Evolutionary conservation across 1,140 invertebrate genomes (phyloP), one percentile per base, ranked within the genome.

Genomic region (Drosophila willistoni): DNA sequence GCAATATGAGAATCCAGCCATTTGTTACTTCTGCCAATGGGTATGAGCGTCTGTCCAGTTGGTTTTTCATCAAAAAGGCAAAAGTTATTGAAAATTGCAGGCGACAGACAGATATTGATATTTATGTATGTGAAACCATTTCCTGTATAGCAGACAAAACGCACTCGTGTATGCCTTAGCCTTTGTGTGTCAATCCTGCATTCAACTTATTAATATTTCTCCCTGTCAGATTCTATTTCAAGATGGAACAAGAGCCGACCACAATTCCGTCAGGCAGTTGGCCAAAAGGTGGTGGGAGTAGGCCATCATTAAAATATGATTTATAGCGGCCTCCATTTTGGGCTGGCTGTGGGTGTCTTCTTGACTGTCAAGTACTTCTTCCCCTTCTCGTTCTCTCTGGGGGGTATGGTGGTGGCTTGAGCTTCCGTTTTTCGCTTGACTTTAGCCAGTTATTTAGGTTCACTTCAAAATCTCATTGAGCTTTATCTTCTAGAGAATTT

Each of bases 291-390:
- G 44, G 44, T 51, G 2, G 44, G 44, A 22, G 44, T 51, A 51
- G 44, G 17, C 71, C 82, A 85, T 85, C 83, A 86, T 86, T 86
- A 86, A 87, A 86, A 86, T 83, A 86, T 86, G 83, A 86, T 86
- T 86, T 86, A 86, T 86, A 73, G 73, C 70, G 54, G 68, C 66
- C 47, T 39, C 4, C 55, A 41, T 66, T 54, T 72, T 51, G 17
- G 57, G 13, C 63, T 67, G 41, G 55, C 42, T 63, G 77, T 63
- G 80, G 72, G 34, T 77, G 72, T 72, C 62, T 64, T 63, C 36
- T 67, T 71, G 41, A 41, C 64, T 54, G 69, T n/a, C 19, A 39
- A 36, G 54, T 71, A 17, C 57, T 72, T 59, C 59, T 56, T 64
- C 73, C 56, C 55, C 68, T 44, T 59, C 39, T 51, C 25, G 17